Conservation (phyloP, 1,140 invertebrate genomes). For the Drosophila miranda region DNA sequence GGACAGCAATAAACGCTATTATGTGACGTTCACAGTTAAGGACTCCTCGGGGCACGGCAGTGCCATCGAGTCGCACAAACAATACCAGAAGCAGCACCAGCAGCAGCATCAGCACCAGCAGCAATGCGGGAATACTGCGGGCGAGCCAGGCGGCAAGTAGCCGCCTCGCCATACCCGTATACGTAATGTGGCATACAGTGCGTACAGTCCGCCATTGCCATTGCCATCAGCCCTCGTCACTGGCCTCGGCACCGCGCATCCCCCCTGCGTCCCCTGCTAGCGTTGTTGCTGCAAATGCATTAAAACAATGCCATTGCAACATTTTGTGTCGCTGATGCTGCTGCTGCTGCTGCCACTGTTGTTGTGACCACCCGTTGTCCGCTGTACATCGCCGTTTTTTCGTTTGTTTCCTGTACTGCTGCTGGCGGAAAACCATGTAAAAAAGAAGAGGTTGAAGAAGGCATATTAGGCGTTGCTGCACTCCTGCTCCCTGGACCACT, state of each 20-base stretch:
- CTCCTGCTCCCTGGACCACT: neutral
- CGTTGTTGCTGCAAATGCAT: constrained; percentile 70
- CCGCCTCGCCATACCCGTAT: constrained; percentile 34
- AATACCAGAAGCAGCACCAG: constrained; percentile 34
- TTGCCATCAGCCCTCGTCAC: constrained; percentile 30
- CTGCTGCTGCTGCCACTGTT: constrained; percentile 8
- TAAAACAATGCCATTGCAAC: constrained; percentile 78
- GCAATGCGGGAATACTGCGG: constrained; percentile 31
- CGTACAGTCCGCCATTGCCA: constrained; percentile 25
- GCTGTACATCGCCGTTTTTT: constrained; percentile 19
- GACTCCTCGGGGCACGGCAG: constrained; percentile 82
- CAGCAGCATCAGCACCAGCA: constrained; percentile 25
- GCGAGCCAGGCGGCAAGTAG: constrained; percentile 59
- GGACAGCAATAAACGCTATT: constrained; percentile 94
- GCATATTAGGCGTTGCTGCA: constrained; percentile 1
- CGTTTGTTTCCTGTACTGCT: constrained; percentile 44
- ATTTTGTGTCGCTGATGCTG: constrained; percentile 51
- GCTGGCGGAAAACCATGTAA: constrained; percentile 28
- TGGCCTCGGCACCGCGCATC: constrained; percentile 13
- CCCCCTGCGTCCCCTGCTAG: neutral
- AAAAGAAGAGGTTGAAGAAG: neutral
- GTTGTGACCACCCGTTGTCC: constrained; percentile 63
- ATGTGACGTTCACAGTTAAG: constrained; percentile 94
- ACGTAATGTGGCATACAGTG: constrained; percentile 54
- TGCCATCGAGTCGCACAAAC: constrained; percentile 44